Evolutionary conservation across 2,888 invertebrate species (phyloP), one percentile per base, ranked within the genome.

Genomic region (Carterocephalus palaemon): DNA sequence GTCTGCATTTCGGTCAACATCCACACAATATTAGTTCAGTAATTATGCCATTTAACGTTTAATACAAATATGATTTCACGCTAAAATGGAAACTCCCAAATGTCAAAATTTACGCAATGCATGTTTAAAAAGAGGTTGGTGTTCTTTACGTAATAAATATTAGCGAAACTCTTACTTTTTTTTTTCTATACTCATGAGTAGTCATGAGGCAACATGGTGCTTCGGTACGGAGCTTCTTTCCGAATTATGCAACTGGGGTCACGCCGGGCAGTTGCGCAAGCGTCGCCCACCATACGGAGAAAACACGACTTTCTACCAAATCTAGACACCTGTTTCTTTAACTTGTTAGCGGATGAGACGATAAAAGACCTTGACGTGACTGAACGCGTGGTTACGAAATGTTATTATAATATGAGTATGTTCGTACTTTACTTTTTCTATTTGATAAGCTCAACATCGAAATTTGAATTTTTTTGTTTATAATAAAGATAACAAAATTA

Each of bases 181-280:
- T 76, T 78, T 54, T 47, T 78, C 70, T 74, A 70, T 73, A 74
- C n/a, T n/a, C 43, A 16, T 64, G 60, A 68, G 69, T 75, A 76
- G 43, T 23, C 32, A 45, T 19, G 19, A 4, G 6, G 19, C 19
- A 19, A 4, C 19, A 4, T 19, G 3, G 45, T 50, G 48, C 52
- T 51, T 70, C 70, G 81, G 67, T 75, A 81, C 52, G 60, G 65
- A 65, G 71, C 70, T 68, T 67, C 72, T 73, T 37, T 42, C 17
- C 28, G 42, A 9, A 68, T 85, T 79, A 80, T 72, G 82, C 75
- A 83, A 84, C 66, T 50, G 70, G 73, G 84, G 85, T 84, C 85
- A 81, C 56, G 56, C 64, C 59, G 74, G 62, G 76, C 70, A 59
- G 58, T 83, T 80, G 67, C 72, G 73, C 55, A 74, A 75, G 57